phyloP scores from a whole-genome alignment of 2,113 vertebrate genomes.

The Pelmatolapia mariae region DNA sequence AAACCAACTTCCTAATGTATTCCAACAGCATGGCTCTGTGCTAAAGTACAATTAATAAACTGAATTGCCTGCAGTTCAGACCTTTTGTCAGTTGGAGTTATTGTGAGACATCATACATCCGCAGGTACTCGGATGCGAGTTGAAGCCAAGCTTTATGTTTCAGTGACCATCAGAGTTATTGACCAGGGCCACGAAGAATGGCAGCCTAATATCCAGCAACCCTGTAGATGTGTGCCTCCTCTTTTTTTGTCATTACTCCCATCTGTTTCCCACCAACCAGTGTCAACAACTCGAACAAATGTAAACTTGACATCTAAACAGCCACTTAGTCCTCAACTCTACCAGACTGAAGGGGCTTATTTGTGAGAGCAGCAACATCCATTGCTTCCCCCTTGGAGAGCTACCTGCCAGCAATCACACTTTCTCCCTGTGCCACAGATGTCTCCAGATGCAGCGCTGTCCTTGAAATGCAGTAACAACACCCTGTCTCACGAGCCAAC shows the following conservation, averaged over 20 bases:
- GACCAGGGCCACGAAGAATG: neutral
- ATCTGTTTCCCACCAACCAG: neutral
- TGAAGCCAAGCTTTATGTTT: neutral
- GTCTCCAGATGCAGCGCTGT: slow-evolving; percentile 1
- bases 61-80: neutral
- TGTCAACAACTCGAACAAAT: neutral
- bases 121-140: neutral
- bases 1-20: neutral
- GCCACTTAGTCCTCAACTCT: neutral
- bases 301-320: neutral
- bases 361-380: neutral
- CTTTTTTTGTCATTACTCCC: neutral
- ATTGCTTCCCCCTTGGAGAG: slow-evolving; percentile 4
- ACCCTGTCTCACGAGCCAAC: neutral
- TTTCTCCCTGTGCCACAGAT: neutral
- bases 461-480: slow-evolving; percentile 18
- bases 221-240: neutral
- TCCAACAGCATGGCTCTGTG: neutral
- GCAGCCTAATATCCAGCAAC: neutral
- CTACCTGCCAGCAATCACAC: slow-evolving; percentile 14
- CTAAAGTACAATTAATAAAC: neutral
- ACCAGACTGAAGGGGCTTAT: slow-evolving; percentile 1
- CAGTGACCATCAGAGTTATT: neutral
- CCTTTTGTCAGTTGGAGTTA: neutral
- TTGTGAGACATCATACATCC: neutral